These are phyloP conservation scores for Hydrochoerus hydrochaeris DNA, from an alignment of 2,113 vertebrate genomes.

Conservation along the genomic window DNA sequence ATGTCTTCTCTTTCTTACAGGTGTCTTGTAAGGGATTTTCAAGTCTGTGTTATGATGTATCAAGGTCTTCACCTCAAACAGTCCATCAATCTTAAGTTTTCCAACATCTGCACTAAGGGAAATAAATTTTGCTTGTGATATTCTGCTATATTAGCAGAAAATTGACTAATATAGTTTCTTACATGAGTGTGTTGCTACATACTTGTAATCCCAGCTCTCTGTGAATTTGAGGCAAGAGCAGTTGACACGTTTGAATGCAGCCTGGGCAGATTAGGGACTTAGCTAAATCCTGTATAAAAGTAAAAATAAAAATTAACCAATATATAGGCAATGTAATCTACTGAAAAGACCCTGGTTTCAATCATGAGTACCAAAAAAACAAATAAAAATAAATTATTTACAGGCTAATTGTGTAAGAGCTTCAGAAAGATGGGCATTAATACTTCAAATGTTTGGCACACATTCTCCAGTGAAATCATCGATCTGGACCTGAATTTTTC, in stretches of 20 bases:
- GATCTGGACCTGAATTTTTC: background rate
- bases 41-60: background rate
- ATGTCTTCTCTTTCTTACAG: background rate
- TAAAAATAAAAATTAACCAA: background rate
- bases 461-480: background rate
- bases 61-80: background rate
- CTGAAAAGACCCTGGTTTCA: background rate
- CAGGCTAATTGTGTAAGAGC: background rate
- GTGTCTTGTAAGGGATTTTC: background rate
- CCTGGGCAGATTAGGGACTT: background rate
- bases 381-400: background rate
- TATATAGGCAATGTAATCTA: background rate
- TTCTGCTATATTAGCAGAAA: background rate
- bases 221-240: background rate
- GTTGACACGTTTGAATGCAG: background rate
- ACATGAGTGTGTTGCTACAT: background rate
- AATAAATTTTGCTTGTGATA: background rate
- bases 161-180: background rate
- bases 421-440: background rate
- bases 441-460: background rate
- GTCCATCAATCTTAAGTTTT: background rate
- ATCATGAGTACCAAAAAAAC: background rate
- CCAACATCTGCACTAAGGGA: background rate
- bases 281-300: background rate
- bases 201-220: background rate